Conservation (phyloP, 2,113 vertebrate genomes). For the Falco punctatus region DNA sequence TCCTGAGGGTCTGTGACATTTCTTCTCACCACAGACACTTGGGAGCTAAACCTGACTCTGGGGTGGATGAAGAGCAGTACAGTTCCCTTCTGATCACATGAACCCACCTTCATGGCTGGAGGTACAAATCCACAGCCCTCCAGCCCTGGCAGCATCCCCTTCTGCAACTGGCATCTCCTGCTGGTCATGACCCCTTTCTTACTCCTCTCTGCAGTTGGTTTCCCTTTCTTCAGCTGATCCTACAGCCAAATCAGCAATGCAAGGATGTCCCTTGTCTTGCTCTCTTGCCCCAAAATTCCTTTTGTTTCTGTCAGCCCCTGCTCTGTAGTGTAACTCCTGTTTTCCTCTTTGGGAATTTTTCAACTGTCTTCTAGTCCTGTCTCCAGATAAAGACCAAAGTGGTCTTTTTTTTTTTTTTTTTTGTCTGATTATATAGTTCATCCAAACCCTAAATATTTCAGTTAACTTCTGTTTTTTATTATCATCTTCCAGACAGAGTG, state of each 20-base stretch:
- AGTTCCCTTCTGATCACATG: not conserved
- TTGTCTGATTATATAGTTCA: not conserved
- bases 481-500: not conserved
- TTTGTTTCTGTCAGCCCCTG: not conserved
- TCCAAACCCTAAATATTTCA: slow-evolving; percentile 18
- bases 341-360: not conserved
- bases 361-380: not conserved
- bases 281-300: not conserved
- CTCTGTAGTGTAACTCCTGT: not conserved
- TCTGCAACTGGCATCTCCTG: not conserved
- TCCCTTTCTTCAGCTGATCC: not conserved
- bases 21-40: not conserved
- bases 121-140: not conserved
- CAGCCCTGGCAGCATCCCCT: not conserved
- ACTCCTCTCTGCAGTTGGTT: not conserved
- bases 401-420: not conserved
- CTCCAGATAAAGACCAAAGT: not conserved
- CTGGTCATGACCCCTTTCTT: not conserved
- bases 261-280: not conserved
- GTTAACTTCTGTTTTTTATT: slow-evolving; percentile 4
- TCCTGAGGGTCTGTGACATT: not conserved
- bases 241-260: not conserved
- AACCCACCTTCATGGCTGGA: not conserved
- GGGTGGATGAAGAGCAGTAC: not conserved
- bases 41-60: not conserved